These are phyloP conservation scores for Troglohyphantes excavatus DNA, from an alignment of 2,888 invertebrate genomes.

Conservation along the genomic window DNA sequence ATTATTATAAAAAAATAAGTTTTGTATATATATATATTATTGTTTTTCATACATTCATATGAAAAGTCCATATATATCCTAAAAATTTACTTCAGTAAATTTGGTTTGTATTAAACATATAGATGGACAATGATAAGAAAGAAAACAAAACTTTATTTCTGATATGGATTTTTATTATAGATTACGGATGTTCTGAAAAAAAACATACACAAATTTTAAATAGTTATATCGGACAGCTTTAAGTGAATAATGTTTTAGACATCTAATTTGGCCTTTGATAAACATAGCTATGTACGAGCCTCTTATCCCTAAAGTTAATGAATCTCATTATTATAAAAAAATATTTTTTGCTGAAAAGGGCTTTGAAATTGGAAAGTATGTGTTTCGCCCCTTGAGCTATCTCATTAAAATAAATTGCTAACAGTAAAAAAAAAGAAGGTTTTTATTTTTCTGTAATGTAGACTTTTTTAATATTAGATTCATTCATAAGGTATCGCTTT, in stretches of 20 bases:
- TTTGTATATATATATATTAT: no score
- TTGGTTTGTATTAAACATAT: no score
- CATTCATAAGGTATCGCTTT: no score
- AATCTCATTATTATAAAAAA: conserved; percentile 60
- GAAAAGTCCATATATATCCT: no score
- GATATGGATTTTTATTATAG: no score
- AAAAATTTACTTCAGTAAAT: no score
- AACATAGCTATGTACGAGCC: conserved; percentile 14
- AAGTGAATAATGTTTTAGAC: neutral
- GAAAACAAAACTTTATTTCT: no score
- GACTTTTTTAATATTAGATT: neutral
- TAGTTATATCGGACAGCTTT: neutral
- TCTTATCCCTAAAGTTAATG: conserved; percentile 39
- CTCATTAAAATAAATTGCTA: conserved; percentile 3
- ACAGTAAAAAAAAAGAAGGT: neutral
- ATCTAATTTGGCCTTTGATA: conserved; percentile 1
- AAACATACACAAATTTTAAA: no score
- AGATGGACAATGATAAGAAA: no score
- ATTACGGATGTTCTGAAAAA: no score
- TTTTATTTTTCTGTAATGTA: neutral
- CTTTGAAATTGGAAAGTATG: neutral
- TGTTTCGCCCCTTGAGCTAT: neutral
- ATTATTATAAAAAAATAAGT: no score
- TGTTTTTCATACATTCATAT: no score
- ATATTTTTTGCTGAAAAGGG: neutral